A percentile compares a stretch with the other conserved stretches of the same genome.
phyloP scores from a whole-genome alignment of 2,113 vertebrate genomes.

The Etheostoma cragini region DNA sequence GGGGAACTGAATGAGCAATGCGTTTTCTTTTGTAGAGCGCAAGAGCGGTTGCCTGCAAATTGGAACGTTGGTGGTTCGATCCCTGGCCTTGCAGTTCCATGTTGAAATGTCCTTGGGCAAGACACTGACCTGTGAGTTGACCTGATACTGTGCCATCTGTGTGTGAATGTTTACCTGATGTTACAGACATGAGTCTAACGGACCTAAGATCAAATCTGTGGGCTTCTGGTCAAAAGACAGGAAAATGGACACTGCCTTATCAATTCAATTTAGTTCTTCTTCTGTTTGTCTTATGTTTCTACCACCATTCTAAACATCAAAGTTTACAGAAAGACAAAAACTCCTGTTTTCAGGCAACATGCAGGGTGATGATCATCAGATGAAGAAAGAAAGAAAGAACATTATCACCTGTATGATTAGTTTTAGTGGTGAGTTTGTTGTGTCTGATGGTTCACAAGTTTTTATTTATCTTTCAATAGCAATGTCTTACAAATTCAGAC shows the following conservation, averaged over 20 bases:
- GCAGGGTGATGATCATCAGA: background rate
- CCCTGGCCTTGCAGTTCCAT: no score
- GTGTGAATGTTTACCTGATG: no score
- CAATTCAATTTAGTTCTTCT: background rate
- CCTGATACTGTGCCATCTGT: no score
- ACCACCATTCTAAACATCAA: slow-evolving; percentile 38
- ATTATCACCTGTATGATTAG: background rate
- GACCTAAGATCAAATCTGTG: slow-evolving; percentile 31
- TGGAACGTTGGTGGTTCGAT: no score
- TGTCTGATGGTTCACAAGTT: slow-evolving; percentile 12
- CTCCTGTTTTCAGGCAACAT: slow-evolving; percentile 70
- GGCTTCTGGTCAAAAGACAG: slow-evolving; percentile 7
- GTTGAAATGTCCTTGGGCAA: no score
- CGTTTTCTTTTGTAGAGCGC: background rate
- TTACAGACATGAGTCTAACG: slow-evolving; percentile 4
- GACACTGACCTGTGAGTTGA: no score
- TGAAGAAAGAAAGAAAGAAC: background rate
- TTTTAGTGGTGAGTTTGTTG: background rate
- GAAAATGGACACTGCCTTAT: background rate
- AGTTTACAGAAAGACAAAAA: slow-evolving; percentile 51
- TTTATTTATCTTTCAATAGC: slow-evolving; percentile 6
- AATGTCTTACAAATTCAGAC: background rate
- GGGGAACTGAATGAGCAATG: background rate
- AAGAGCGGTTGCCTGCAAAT: no score
- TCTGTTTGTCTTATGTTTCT: slow-evolving; percentile 16